Evolutionary conservation across 2,113 vertebrate species (phyloP).

Genomic region (Myotis lucifugus): DNA sequence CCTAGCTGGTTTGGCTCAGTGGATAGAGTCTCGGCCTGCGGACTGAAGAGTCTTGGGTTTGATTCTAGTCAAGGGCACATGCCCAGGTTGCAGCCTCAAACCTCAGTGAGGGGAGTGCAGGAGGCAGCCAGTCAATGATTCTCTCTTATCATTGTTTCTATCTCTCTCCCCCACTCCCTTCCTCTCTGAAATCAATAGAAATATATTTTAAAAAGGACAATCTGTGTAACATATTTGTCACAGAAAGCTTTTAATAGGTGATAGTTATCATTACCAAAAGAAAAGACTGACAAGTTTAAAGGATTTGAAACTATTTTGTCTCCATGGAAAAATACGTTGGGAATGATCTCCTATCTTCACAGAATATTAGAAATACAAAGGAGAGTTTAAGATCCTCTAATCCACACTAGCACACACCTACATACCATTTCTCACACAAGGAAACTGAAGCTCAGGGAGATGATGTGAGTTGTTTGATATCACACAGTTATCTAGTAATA

Average conservation of each 20-base stretch:
- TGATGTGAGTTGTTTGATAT: background rate
- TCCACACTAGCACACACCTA: background rate
- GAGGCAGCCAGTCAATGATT: no score
- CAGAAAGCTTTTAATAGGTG: slow-evolving; percentile 18
- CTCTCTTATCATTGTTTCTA: no score
- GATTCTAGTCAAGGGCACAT: no score
- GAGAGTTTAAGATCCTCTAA: slow-evolving; percentile 1
- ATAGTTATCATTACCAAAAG: slow-evolving; percentile 1
- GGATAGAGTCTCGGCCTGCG: no score
- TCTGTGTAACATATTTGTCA: background rate
- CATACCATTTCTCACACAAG: background rate
- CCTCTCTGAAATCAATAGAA: no score
- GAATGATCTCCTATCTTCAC: background rate
- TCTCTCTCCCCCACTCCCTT: no score
- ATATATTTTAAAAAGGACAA: background rate
- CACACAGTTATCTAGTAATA: background rate
- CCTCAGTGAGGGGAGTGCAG: no score
- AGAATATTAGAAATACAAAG: background rate
- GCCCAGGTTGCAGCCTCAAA: no score
- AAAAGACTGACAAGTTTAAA: slow-evolving; percentile 39
- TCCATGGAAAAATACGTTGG: background rate
- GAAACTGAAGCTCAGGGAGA: background rate
- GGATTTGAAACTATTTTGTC: background rate
- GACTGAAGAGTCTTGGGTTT: no score
- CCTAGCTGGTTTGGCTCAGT: no score